Evolutionary conservation across 1,140 invertebrate genomes (phyloP).

Genomic region (Choristoneura fumiferana): DNA sequence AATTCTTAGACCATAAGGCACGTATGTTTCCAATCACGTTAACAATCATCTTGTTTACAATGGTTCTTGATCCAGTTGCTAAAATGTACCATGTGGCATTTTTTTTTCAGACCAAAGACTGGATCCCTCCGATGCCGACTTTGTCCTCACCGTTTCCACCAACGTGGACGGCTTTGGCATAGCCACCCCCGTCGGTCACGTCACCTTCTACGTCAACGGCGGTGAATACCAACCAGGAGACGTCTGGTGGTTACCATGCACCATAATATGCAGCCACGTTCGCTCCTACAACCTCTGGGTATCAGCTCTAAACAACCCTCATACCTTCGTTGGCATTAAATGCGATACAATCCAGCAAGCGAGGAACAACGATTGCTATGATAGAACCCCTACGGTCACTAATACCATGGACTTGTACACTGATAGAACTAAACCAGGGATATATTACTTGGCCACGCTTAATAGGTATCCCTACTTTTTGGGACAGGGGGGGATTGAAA

Average conservation of each 20-base stretch:
- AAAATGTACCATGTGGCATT: no score
- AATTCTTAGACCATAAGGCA: no score
- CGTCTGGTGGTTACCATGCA: slow-evolving; percentile 45
- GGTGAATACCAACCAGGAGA: slow-evolving; percentile 83
- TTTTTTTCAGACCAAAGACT: slow-evolving; percentile 38
- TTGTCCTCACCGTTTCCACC: slow-evolving; percentile 81
- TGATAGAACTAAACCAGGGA: slow-evolving; percentile 45
- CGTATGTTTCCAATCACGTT: no score
- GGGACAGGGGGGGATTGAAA: background rate
- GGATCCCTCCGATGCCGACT: slow-evolving; percentile 57
- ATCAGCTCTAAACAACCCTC: slow-evolving; percentile 39
- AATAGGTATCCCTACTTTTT: slow-evolving; percentile 23
- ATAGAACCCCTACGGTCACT: slow-evolving; percentile 40
- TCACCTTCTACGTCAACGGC: slow-evolving; percentile 85
- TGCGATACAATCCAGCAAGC: slow-evolving; percentile 61
- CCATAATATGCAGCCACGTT: slow-evolving; percentile 49
- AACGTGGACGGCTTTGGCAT: slow-evolving; percentile 85
- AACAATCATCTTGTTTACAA: no score
- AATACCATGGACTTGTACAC: slow-evolving; percentile 48
- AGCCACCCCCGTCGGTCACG: slow-evolving; percentile 81
- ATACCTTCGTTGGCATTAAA: slow-evolving; percentile 51
- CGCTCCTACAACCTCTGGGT: slow-evolving; percentile 47
- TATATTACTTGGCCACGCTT: slow-evolving; percentile 52
- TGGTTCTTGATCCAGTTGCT: no score
- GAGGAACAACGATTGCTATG: slow-evolving; percentile 46